Conservation (phyloP, 2,888 invertebrate genomes). For the Epinotia bilunana region DNA sequence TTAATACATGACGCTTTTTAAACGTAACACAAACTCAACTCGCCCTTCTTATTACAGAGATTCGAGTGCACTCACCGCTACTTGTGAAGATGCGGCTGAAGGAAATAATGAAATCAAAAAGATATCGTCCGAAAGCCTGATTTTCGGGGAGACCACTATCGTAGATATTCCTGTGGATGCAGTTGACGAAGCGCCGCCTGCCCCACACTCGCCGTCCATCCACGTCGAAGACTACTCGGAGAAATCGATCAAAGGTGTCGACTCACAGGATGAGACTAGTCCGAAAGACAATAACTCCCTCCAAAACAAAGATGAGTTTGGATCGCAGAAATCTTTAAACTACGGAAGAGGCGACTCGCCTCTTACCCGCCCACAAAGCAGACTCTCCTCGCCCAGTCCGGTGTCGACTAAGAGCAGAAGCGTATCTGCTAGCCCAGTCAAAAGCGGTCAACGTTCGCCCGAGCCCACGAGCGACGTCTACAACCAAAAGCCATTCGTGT, state of each 20-base stretch:
- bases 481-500: conserved; percentile 52
- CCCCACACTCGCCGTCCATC: conserved; percentile 70
- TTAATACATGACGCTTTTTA: conserved; percentile 9
- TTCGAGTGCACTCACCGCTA: conserved; percentile 68
- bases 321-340: conserved; percentile 52
- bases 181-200: conserved; percentile 52
- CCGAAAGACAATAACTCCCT: conserved; percentile 16
- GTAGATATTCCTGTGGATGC: conserved; percentile 51
- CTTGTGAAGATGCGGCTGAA: conserved; percentile 56
- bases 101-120: conserved; percentile 47
- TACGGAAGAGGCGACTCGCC: conserved; percentile 43
- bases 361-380: conserved; percentile 52
- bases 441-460: conserved; percentile 61
- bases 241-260: conserved; percentile 57
- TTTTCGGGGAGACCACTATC: conserved; percentile 53
- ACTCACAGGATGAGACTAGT: conserved; percentile 50
- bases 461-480: conserved; percentile 57
- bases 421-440: conserved; percentile 56
- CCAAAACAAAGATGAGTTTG: conserved; percentile 45
- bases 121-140: conserved; percentile 49
- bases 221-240: conserved; percentile 72
- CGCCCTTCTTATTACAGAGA: conserved; percentile 69
- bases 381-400: conserved; percentile 54
- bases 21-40: conserved; percentile 27
- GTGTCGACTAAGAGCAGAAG: conserved; percentile 57